Percentiles rank a stretch among this genome's conserved stretches.
phyloP scores from a whole-genome alignment of 2,888 invertebrate genomes.

The Ferdinandea cuprea region DNA sequence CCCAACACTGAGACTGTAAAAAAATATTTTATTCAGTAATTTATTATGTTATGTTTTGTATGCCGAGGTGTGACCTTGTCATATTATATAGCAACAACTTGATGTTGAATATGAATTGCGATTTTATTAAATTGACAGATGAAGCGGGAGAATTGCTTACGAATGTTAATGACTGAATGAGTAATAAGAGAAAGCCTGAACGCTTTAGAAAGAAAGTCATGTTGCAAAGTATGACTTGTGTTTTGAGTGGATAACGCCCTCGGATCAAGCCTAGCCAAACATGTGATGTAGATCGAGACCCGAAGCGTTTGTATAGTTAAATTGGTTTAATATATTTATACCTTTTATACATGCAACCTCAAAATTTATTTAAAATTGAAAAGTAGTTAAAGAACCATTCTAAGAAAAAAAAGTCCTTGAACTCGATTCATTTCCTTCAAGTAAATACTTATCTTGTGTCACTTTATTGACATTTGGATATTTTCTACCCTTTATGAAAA shows the following conservation, averaged over 20 bases:
- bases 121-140: constrained; percentile 55
- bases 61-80: constrained; percentile 72
- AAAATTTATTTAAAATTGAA: no score
- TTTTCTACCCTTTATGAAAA: constrained; percentile 30
- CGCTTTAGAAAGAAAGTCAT: neutral
- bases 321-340: no score
- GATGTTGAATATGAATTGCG: constrained; percentile 67
- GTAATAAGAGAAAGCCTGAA: constrained; percentile 16
- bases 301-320: no score
- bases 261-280: neutral
- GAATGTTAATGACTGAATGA: constrained; percentile 28
- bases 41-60: constrained; percentile 51
- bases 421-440: neutral
- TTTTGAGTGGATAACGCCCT: neutral
- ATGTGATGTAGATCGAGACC: no score
- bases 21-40: constrained; percentile 39
- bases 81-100: constrained; percentile 59
- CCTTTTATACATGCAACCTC: no score
- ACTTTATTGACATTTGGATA: constrained; percentile 36
- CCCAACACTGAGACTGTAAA: constrained; percentile 8
- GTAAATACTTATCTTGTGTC: constrained; percentile 32
- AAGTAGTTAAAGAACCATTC: no score
- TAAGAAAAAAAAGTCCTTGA: neutral
- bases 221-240: neutral
- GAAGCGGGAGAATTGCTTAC: constrained; percentile 27